Base-by-base conservation (phyloP, 2,113 vertebrate genomes). In the Cygnus buccinator region DNA sequence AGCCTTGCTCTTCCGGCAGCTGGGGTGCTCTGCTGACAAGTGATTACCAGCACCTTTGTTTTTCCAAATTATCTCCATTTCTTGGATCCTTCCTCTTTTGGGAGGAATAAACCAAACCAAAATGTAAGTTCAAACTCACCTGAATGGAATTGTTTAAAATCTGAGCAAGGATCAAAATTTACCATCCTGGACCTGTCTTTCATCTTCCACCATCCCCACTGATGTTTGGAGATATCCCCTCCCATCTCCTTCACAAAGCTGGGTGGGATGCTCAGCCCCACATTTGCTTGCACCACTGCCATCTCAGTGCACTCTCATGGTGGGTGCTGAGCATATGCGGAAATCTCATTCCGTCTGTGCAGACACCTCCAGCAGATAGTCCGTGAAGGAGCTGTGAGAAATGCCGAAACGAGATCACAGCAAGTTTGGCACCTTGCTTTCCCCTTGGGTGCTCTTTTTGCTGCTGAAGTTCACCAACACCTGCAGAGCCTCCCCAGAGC, bases 261-360 rank as follows among this genome's bases (percentile, higher is more conserved):
- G 61, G 71, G 48, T 23, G 57, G 54, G 87, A 78, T 83, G 43
- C 73, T 84, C 70, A 46, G 66, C 8, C 65, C 80, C 2, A 2
- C 13, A 41, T 87, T 91, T 89, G 58, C 77, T 96, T 94, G 85
- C 39, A 2, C 63, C 73, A 77, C 58, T 11, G 1, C 80, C 3
- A 0, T 55, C 86, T 89, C 65, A 29, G 72, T 1, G 5, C 92
- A 63, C 62, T 67, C 61, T 44, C 4, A 1, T 43, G 73, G 61
- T 44, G 80, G 63, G 62, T 4, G 5, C 63, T 46, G 89, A 97
- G 85, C 96, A 96, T 97, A 97, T 93, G 94, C 26, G 87, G 67
- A 83, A 18, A 37, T 63, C 63, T 90, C 16, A 0, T 92, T 87
- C 96, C 97, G 95, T 96, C 95, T 97, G 94, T 95, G 95, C 89